phyloP scores from a whole-genome alignment of 2,113 vertebrate genomes.

The Brachypodius melanocephalos region DNA sequence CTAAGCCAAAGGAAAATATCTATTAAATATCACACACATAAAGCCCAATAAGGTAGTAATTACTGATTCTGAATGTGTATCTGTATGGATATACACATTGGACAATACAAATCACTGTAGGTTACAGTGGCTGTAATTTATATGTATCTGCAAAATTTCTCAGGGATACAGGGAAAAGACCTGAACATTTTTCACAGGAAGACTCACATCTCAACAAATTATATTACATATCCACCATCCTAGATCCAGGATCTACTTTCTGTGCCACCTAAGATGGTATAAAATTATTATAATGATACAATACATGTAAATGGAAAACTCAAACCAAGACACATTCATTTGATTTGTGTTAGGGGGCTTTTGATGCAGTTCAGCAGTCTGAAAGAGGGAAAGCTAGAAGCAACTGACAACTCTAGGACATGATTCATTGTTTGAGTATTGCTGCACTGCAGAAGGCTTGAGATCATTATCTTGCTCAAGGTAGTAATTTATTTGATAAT shows the following conservation, averaged over 20 bases:
- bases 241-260: background rate
- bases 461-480: slow-evolving; percentile 40
- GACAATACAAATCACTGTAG: background rate
- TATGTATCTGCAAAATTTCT: background rate
- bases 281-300: background rate
- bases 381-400: background rate
- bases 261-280: background rate
- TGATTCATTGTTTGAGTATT: slow-evolving; percentile 34
- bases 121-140: background rate
- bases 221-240: background rate
- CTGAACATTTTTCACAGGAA: background rate
- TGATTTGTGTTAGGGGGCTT: background rate
- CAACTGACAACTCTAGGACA: background rate
- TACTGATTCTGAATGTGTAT: background rate
- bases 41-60: background rate
- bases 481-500: slow-evolving; percentile 43
- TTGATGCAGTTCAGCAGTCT: background rate
- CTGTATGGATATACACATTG: background rate
- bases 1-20: background rate
- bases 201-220: background rate
- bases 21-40: background rate
- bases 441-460: background rate
- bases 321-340: background rate
- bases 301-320: slow-evolving; percentile 18
- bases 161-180: background rate